phyloP scores from a whole-genome alignment of 2,797 vertebrate species.

The Adrianichthys oophorus region DNA sequence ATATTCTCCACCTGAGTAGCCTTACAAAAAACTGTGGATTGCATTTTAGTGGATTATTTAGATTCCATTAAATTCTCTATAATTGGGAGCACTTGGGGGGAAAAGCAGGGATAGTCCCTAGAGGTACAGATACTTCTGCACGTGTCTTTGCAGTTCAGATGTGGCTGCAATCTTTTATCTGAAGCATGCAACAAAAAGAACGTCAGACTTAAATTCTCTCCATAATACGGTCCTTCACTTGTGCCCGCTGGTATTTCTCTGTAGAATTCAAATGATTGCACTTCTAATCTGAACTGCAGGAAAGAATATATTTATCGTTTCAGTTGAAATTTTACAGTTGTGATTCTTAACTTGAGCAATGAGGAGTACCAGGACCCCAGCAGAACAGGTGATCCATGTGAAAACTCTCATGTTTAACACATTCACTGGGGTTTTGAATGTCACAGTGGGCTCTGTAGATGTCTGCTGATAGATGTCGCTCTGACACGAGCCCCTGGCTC shows the following conservation, averaged over 20 bases:
- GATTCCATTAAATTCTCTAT: constrained; percentile 56
- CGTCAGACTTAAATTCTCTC: constrained; percentile 51
- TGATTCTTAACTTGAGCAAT: not conserved
- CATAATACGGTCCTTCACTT: constrained; percentile 60
- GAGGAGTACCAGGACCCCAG: not conserved
- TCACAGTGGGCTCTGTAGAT: constrained; percentile 51
- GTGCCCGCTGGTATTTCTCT: constrained; percentile 35
- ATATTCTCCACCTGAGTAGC: constrained; percentile 40
- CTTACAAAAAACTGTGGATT: constrained; percentile 22
- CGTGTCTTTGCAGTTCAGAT: constrained; percentile 61
- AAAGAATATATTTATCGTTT: not conserved
- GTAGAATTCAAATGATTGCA: constrained; percentile 18
- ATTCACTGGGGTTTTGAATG: constrained; percentile 45
- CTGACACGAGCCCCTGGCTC: constrained; percentile 55
- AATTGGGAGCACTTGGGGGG: constrained; percentile 60
- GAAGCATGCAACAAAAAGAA: constrained; percentile 62
- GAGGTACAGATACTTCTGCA: constrained; percentile 59
- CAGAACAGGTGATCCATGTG: constrained; percentile 8
- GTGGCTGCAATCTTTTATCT: constrained; percentile 68
- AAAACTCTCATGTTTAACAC: constrained; percentile 1
- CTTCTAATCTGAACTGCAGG: too few relatives aligned
- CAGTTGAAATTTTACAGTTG: constrained; percentile 1
- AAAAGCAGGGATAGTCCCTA: constrained; percentile 53
- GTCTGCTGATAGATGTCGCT: constrained; percentile 60
- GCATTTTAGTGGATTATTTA: constrained; percentile 50